Percentiles rank a stretch among this genome's conserved stretches.
These are phyloP conservation scores for Dugesia japonica DNA, from an alignment of 2,888 invertebrate genomes.

Conservation along the genomic window DNA sequence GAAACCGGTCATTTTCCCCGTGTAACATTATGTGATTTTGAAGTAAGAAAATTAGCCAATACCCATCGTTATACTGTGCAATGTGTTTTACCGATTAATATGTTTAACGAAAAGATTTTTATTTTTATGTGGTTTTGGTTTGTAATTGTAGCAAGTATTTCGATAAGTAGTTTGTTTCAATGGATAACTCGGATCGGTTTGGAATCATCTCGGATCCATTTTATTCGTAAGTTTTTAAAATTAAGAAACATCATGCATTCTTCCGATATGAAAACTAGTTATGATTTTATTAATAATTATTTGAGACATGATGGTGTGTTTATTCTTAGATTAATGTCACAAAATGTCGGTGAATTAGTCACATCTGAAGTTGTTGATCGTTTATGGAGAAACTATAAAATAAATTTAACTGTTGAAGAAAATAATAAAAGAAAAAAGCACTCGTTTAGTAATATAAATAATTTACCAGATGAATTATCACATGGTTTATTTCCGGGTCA, in stretches of 20 bases:
- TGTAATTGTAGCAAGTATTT: constrained; percentile 48
- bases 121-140: constrained; percentile 52
- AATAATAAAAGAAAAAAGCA: background rate
- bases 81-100: too few relatives aligned
- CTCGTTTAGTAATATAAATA: background rate
- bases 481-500: background rate
- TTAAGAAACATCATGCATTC: constrained; percentile 27
- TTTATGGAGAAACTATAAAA: constrained; percentile 28
- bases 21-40: constrained; percentile 47
- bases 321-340: constrained; percentile 34
- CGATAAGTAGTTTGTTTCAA: constrained; percentile 46
- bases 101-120: constrained; percentile 43
- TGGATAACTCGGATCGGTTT: constrained; percentile 47
- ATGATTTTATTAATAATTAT: constrained; percentile 34
- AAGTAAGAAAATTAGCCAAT: constrained; percentile 47
- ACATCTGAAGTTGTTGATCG: constrained; percentile 32
- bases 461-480: background rate
- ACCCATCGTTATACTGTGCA: constrained; percentile 49
- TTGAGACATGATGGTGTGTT: constrained; percentile 36
- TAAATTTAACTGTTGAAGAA: background rate
- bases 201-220: constrained; percentile 40
- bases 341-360: constrained; percentile 36
- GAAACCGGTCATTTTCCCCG: constrained; percentile 43
- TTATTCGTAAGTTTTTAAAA: constrained; percentile 34
- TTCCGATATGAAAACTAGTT: constrained; percentile 28